Base-by-base conservation (phyloP, 2,888 invertebrate species). In the Hemistola chrysoprasaria region DNA sequence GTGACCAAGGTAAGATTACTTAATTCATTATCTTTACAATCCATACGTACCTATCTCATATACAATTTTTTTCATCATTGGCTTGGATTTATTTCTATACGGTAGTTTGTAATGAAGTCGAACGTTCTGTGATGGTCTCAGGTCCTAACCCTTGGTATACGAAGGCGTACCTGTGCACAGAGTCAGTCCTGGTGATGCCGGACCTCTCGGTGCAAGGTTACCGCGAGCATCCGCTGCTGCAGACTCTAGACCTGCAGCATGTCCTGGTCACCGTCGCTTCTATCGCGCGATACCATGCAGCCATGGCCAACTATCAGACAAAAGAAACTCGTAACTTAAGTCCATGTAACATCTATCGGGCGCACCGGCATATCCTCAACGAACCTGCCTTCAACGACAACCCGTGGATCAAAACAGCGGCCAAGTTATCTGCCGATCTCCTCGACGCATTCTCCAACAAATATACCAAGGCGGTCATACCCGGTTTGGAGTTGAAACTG, bases 251-350 rank as follows among this genome's bases (percentile, higher is more conserved):
- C 42, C 42, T 67, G 7, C 53, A 61, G 11, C 84, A 86, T 42
- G 53, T 61, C 3, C 32, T 71, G 25, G 31, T 72, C 2, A 49
- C 71, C 0, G 46, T 55, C 0, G 52, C 66, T 0, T 53, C 81
- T 1, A 11, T 83, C 2, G 86, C 85, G 1, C 70, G 73, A 7
- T 83, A 79, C 49, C 86, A 87, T 55, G 85, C 86, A 0, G 66
- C 74, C 1, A 71, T 69, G 48, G 67, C 75, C 9, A 78, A 78
- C 58, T 71, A 72, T 42, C 72, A 72, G 41, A 71, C 78, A 0
- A 54, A 52, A 9, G 71, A 63, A 41, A 56, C 34, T 24, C 37
- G 47, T 10, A 36, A 45, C 8, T 37, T 24, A 6, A 48, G 41
- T 1, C 47, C 62, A 0, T 77, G 70, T 51, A 61, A 56, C 37